Evolutionary conservation across 2,797 vertebrate species (phyloP).

Genomic region (Hapalemur alaotrensis): DNA sequence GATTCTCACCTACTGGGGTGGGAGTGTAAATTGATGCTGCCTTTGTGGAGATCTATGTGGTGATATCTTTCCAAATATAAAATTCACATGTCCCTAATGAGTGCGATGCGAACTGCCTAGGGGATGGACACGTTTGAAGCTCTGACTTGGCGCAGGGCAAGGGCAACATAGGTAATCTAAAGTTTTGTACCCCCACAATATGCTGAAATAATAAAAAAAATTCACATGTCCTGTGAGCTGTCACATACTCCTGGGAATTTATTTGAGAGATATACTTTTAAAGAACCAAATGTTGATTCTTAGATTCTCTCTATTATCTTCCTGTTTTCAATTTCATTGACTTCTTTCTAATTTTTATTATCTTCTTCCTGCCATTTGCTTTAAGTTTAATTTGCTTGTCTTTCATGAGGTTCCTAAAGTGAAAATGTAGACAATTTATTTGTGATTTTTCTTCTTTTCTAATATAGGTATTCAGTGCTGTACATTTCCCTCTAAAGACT

Average conservation of each 20-base stretch:
- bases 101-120: too few species aligned
- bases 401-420: neutral
- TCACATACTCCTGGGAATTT: neutral
- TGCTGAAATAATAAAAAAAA: too few species aligned
- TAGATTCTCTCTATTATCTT: neutral
- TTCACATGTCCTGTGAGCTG: neutral
- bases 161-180: too few species aligned
- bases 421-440: neutral
- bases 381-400: neutral
- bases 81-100: neutral
- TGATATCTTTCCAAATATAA: neutral
- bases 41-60: neutral
- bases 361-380: neutral
- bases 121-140: too few species aligned
- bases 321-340: neutral
- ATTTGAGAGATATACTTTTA: neutral
- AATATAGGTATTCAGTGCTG: neutral
- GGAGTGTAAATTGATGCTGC: neutral
- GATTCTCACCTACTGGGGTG: neutral
- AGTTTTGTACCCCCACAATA: too few species aligned
- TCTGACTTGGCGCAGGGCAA: too few species aligned
- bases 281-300: neutral
- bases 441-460: neutral
- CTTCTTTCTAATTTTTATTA: neutral
- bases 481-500: neutral